Base-by-base conservation (phyloP, 2,888 invertebrate species). In the Elgonia sp. region DNA sequence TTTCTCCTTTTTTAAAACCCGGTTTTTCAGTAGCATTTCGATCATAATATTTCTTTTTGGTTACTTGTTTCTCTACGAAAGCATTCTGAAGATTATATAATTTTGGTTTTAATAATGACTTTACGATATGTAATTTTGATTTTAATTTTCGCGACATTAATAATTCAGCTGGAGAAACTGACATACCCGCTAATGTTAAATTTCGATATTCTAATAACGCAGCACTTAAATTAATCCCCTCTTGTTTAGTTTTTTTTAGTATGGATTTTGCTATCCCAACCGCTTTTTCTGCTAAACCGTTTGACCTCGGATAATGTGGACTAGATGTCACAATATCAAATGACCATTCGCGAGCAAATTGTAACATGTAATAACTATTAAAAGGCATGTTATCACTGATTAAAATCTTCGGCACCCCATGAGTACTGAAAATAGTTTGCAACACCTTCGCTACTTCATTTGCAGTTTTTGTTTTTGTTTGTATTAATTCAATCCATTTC, bases 201-300 rank as follows among this genome's bases (percentile, higher is more conserved):
- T 75, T 75, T 29, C 77, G n/a, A 53, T 77, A 77, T 53, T 77
- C 65, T 65, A 77, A 39, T 14, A 77, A n/a, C 20, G 77, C 77
- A n/a, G 40, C 50, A 18, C 63, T 42, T 14, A 76, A 46, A 50
- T 50, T 29, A 18, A 60, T 76, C 2, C 50, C 76, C 10, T 76
- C 76, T 7, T 40, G 20, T 37, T 50, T n/a, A 50, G 62, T 62
- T 50, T 75, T 62, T 14, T 62, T 62, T 3, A 89, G n/a, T 18
- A 87, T 75, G 12, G 53, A 72, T 69, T 84, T 89, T 12, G 84
- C 60, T n/a, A 84, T 89, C n/a, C 81, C 87, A n/a, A 89, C 86
- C 18, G 84, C 87, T 81, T 85, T 76, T 72, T 86, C 88, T 7
- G 86, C 63, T 29, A 88, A 65, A 10, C 67, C 69, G 20, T 80